Evolutionary conservation across 2,888 invertebrate genomes (phyloP).

Genomic region (Diachrysia chrysitis): DNA sequence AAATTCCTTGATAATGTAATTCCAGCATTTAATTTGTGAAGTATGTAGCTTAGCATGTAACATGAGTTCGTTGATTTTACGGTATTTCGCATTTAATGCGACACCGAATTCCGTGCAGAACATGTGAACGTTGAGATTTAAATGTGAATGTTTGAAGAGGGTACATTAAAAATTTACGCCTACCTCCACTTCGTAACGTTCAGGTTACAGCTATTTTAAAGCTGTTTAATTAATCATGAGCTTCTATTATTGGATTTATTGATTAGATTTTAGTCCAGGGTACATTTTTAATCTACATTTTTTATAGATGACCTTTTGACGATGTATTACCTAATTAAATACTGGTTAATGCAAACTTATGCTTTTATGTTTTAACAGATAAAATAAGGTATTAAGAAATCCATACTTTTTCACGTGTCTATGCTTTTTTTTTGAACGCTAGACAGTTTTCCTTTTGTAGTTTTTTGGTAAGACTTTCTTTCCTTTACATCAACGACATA

Average conservation of each 20-base stretch:
- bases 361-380: too few species aligned
- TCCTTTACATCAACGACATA: not conserved
- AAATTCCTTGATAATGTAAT: not conserved
- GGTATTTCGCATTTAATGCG: not conserved
- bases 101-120: not conserved
- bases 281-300: not conserved
- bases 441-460: too few species aligned
- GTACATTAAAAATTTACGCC: slow-evolving; percentile 4
- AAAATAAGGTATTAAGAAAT: too few species aligned
- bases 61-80: not conserved
- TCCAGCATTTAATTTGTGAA: not conserved
- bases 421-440: too few species aligned
- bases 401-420: too few species aligned
- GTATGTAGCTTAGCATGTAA: not conserved
- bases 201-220: not conserved
- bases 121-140: not conserved
- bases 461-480: not conserved
- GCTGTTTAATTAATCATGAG: not conserved
- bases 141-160: slow-evolving; percentile 3
- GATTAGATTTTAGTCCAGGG: not conserved
- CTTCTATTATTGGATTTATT: not conserved
- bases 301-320: too few species aligned
- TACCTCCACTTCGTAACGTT: not conserved
- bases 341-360: too few species aligned
- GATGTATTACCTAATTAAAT: too few species aligned